These are phyloP conservation scores for Bergia sp. DNA, from an alignment of 92 coral and sea anemone genomes.

Conservation along the genomic window DNA sequence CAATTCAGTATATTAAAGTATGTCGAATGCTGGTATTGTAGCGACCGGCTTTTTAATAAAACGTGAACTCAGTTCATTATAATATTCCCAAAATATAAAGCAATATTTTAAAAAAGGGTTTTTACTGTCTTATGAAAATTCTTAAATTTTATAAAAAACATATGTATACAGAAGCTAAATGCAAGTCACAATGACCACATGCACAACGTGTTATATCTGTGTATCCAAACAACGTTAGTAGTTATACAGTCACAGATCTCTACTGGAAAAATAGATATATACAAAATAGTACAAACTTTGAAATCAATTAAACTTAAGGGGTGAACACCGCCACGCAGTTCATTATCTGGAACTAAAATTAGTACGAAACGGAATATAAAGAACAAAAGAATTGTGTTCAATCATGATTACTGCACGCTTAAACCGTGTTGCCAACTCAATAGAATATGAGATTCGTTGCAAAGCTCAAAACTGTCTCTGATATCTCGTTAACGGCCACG, in stretches of 20 bases:
- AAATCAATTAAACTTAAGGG: slow-evolving; percentile 8
- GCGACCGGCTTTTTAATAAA: slow-evolving; percentile 18
- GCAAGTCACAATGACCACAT: not conserved
- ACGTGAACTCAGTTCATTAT: slow-evolving; percentile 12
- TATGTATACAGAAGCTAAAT: not conserved
- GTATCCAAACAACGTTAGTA: not conserved
- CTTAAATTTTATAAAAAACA: not conserved
- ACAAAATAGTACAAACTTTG: not conserved
- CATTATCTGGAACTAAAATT: slow-evolving; percentile 32
- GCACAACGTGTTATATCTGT: not conserved
- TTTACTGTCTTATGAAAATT: not conserved
- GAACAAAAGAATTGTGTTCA: slow-evolving; percentile 2
- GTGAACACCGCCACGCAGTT: not conserved
- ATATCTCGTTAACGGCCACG: slow-evolving; percentile 14
- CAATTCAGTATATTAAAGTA: not conserved
- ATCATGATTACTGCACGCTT: slow-evolving; percentile 10
- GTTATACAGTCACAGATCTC: not conserved
- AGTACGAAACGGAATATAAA: not conserved
- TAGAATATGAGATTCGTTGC: not conserved
- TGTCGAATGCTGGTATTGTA: slow-evolving; percentile 6
- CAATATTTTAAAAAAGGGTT: not conserved
- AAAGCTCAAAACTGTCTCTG: not conserved
- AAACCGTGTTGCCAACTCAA: not conserved
- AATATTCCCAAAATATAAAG: not conserved
- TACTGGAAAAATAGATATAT: no score